Evolutionary conservation across 1,140 invertebrate species (phyloP).

Genomic region (Diorhabda sublineata): DNA sequence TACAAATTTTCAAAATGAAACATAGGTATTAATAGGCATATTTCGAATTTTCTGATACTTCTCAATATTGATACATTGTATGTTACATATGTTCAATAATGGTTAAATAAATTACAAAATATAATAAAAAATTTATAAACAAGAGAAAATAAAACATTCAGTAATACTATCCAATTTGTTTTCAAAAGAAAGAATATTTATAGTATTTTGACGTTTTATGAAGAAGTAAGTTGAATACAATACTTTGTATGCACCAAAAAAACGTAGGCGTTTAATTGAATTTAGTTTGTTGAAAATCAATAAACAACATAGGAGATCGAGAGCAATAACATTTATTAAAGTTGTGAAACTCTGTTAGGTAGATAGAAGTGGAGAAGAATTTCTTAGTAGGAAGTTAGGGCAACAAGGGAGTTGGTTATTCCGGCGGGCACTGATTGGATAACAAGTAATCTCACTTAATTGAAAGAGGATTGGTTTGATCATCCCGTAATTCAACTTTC

Average conservation of each 20-base stretch:
- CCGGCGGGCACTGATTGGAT: slow-evolving; percentile 37
- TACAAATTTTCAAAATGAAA: too few relatives aligned
- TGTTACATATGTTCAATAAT: too few relatives aligned
- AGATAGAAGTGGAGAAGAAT: background rate
- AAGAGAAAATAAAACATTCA: too few relatives aligned
- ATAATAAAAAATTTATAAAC: too few relatives aligned
- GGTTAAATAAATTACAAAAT: too few relatives aligned
- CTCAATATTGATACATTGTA: too few relatives aligned
- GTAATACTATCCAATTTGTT: too few relatives aligned
- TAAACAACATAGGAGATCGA: background rate
- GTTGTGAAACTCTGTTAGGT: background rate
- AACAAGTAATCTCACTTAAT: slow-evolving; percentile 43
- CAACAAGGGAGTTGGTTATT: slow-evolving; percentile 29
- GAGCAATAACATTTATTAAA: background rate
- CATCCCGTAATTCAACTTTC: slow-evolving; percentile 27
- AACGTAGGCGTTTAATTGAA: background rate
- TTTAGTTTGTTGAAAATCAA: background rate
- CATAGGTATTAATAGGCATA: too few relatives aligned
- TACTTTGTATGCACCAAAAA: background rate
- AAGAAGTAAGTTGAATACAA: background rate
- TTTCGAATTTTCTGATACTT: too few relatives aligned
- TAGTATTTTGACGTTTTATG: too few relatives aligned
- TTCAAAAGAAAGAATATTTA: too few relatives aligned
- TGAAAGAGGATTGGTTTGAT: slow-evolving; percentile 42
- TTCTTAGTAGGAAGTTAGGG: slow-evolving; percentile 12